Conservation (phyloP, 2,113 vertebrate genomes). For the Pteropus alecto region DNA sequence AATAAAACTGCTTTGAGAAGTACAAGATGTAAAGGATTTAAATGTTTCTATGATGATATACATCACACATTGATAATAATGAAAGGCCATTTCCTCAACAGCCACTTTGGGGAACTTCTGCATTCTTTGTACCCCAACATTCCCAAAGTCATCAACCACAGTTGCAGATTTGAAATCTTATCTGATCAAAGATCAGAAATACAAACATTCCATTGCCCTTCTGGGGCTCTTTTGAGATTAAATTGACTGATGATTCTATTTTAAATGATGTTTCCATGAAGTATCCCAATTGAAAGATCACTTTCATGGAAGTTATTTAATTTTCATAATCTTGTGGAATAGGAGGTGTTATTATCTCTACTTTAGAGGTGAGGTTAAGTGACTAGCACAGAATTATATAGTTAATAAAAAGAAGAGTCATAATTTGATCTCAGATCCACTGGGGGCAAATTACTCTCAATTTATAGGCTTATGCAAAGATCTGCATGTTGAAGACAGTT, state of each 20-base stretch:
- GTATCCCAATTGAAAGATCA: not conserved
- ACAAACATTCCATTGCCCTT: not conserved
- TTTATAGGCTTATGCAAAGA: not conserved
- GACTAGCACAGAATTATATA: not conserved
- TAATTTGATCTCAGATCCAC: slow-evolving; percentile 15
- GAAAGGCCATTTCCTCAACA: not conserved
- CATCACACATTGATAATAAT: not conserved
- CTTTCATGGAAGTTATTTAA: slow-evolving; percentile 38
- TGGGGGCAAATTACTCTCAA: not conserved
- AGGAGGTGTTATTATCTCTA: not conserved
- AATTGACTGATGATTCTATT: not conserved
- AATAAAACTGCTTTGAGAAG: slow-evolving; percentile 10
- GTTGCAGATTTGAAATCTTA: not conserved
- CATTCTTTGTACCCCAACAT: slow-evolving; percentile 8
- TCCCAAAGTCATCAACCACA: slow-evolving; percentile 18
- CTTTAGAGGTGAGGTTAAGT: not conserved
- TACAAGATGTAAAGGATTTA: not conserved
- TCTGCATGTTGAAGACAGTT: not conserved
- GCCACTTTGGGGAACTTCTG: not conserved
- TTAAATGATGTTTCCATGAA: slow-evolving; percentile 38
- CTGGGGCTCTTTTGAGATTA: slow-evolving; percentile 12
- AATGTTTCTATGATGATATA: not conserved
- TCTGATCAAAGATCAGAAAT: not conserved
- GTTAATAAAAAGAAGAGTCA: not conserved
- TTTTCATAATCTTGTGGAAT: not conserved